Percentiles rank a stretch among this genome's conserved stretches.
Evolutionary conservation across 2,888 invertebrate species (phyloP).

Genomic region (Macrosiphum euphorbiae): DNA sequence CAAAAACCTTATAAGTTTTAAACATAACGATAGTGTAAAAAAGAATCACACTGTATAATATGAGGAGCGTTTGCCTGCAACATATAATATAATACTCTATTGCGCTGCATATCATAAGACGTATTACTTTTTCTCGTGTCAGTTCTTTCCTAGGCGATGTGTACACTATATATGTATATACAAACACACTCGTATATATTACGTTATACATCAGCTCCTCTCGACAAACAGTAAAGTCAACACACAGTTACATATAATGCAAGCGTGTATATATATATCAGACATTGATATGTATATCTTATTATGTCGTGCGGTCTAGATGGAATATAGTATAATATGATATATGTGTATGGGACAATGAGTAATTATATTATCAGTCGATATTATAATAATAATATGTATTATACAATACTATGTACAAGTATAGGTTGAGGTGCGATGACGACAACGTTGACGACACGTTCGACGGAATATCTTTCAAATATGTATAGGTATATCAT

Average conservation of each 20-base stretch:
- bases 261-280: background rate
- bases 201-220: constrained; percentile 6
- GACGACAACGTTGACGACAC: background rate
- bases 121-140: constrained; percentile 7
- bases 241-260: background rate
- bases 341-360: background rate
- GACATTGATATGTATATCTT: background rate
- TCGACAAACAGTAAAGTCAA: constrained; percentile 12
- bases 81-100: background rate
- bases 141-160: background rate
- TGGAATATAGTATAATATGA: background rate
- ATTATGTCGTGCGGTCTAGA: background rate
- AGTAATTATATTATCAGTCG: constrained; percentile 3
- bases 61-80: background rate
- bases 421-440: background rate
- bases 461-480: background rate
- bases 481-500: background rate
- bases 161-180: background rate
- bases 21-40: background rate
- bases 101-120: background rate
- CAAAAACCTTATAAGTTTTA: background rate
- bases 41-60: background rate
- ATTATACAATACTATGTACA: background rate
- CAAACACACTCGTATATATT: background rate
- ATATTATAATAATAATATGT: background rate